Base-by-base conservation (phyloP, 2,888 invertebrate species). In the Mimachlamys varia region DNA sequence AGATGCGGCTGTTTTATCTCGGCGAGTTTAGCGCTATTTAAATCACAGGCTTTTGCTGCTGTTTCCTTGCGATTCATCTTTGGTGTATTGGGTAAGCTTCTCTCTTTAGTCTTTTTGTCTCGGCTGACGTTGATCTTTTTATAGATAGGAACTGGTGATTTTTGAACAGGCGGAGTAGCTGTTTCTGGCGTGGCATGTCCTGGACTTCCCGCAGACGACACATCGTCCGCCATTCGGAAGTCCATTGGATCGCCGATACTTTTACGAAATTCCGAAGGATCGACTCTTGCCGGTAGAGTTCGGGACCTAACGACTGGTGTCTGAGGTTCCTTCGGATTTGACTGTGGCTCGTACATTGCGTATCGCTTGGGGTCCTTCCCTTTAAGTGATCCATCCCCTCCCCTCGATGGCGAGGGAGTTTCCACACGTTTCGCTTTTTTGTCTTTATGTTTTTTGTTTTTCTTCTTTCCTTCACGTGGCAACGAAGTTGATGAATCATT, bases 211-310 rank as follows among this genome's bases (percentile, higher is more conserved):
- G 90, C 89, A 22, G 90, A 89, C 88, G 89, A 89, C 33, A 76
- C 76, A 33, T 90, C 90, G 50, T 90, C 90, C 58, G 90, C 90
- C 90, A 90, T 90, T 88, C 89, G 89, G 37, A 90, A 88, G 58
- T 87, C 90, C 87, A 55, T 89, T 87, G 58, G 88, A 33, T 76
- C 76, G 76, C 76, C 76, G 76, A 76, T 76, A 27, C 76, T 76
- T 76, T 76, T 76, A 76, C 76, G 76, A 76, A 76, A 76, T 76
- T 76, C 76, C 76, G 76, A 76, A 76, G 76, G 76, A 76, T 76
- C 76, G 76, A 33, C 76, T 76, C 76, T 27, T 76, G 76, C 76
- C 76, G 76, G 76, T 7, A 76, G 17, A 76, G 76, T 76, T 0
- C 76, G 76, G 27, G 76, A 76, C 76, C 76, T 76, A 15, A 76